Evolutionary conservation across 1,140 invertebrate species (phyloP).

Genomic region (Neotoxoptera formosana): DNA sequence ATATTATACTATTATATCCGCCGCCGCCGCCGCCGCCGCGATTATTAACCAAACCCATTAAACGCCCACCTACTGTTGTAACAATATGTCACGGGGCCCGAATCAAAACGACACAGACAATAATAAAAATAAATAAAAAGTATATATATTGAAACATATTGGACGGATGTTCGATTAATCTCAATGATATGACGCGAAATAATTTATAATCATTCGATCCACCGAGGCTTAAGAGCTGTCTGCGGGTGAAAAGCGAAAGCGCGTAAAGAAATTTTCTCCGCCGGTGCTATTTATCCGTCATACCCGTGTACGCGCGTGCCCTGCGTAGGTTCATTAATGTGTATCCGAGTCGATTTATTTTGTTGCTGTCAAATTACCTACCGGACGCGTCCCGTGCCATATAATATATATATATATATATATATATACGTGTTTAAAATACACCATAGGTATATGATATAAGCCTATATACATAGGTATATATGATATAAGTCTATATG

Average conservation of each 20-base stretch:
- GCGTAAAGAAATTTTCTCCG: constrained; percentile 6
- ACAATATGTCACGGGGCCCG: neutral
- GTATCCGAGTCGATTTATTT: constrained; percentile 28
- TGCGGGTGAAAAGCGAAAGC: neutral
- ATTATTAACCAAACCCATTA: neutral
- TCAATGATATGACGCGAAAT: neutral
- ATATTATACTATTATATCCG: too few species aligned
- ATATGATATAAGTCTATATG: neutral
- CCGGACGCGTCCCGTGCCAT: neutral
- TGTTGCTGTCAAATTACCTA: constrained; percentile 9
- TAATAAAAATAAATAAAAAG: neutral
- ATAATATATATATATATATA: too few species aligned
- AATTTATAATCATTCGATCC: constrained; percentile 13
- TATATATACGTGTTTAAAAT: neutral
- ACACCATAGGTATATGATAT: neutral
- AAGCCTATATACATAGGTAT: neutral
- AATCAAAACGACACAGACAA: neutral
- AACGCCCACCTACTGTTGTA: neutral
- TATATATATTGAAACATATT: neutral
- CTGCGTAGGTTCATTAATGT: neutral
- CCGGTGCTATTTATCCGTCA: neutral
- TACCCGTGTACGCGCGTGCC: neutral
- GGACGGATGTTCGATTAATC: constrained; percentile 7
- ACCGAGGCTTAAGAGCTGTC: neutral
- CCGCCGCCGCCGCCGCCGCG: too few species aligned